Evolutionary conservation across 1,140 invertebrate genomes (phyloP).

Genomic region (Charaxes varanes): DNA sequence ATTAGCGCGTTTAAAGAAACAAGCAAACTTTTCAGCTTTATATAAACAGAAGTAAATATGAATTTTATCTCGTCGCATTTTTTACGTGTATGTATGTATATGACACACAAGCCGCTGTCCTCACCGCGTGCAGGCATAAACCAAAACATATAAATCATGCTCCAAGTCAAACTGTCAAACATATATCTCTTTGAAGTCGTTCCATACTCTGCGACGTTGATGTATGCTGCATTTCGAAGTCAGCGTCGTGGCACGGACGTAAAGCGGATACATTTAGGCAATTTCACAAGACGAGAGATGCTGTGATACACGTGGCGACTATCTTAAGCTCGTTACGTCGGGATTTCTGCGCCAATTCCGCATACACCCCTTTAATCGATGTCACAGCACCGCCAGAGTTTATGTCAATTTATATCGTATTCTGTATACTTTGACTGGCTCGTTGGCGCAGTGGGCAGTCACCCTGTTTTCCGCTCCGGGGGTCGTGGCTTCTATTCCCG

Average conservation of each 20-base stretch:
- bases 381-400: no score
- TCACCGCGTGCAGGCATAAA: conserved; percentile 9
- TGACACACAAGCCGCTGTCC: no score
- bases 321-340: conserved; percentile 55
- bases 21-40: no score
- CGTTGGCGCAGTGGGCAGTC: no score
- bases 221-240: conserved; percentile 39
- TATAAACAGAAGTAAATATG: no score
- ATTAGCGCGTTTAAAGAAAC: no score
- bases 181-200: conserved; percentile 57
- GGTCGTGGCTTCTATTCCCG: no score
- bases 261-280: conserved; percentile 47
- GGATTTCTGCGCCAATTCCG: conserved; percentile 35
- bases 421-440: no score
- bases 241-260: conserved; percentile 17
- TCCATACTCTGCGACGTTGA: conserved; percentile 61
- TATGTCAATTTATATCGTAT: no score
- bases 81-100: not conserved
- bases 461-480: no score
- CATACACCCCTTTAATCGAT: conserved; percentile 35
- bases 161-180: conserved; percentile 44
- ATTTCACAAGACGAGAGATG: conserved; percentile 37
- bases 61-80: no score
- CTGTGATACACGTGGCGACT: conserved; percentile 44
- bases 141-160: conserved; percentile 12